Evolutionary conservation across 2,113 vertebrate species (phyloP).

Genomic region (Sprattus sprattus): DNA sequence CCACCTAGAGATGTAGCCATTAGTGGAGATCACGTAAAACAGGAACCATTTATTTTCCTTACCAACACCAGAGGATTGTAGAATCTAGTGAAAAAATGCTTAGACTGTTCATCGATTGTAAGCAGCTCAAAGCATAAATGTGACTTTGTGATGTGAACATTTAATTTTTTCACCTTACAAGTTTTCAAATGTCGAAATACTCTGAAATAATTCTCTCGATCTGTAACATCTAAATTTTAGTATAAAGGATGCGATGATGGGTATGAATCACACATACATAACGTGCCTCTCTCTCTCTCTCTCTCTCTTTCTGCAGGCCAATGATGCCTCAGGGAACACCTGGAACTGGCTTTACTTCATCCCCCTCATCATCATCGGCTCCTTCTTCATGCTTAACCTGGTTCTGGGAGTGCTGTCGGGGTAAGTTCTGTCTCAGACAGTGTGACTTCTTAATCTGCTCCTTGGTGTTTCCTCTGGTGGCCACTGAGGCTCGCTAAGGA

Average conservation of each 20-base stretch:
- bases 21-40: neutral
- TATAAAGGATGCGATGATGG: neutral
- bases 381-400: slow-evolving; percentile 78
- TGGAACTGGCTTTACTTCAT: slow-evolving; percentile 83
- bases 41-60: neutral
- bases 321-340: slow-evolving; percentile 89
- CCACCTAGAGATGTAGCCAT: neutral
- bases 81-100: neutral
- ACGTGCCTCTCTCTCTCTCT: slow-evolving; percentile 31
- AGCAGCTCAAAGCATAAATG: neutral
- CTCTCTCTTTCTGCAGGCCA: slow-evolving; percentile 76
- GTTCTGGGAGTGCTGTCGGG: slow-evolving; percentile 78
- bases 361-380: slow-evolving; percentile 77
- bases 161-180: neutral
- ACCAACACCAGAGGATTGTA: neutral
- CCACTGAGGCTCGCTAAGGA: neutral
- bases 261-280: neutral
- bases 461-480: neutral
- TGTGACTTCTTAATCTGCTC: neutral
- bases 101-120: neutral
- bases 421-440: slow-evolving; percentile 53
- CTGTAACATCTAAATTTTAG: neutral
- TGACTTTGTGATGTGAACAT: neutral
- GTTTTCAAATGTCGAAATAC: neutral
- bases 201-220: neutral